Base-by-base conservation (phyloP, 2,113 vertebrate genomes). In the Misgurnus mizolepis region DNA sequence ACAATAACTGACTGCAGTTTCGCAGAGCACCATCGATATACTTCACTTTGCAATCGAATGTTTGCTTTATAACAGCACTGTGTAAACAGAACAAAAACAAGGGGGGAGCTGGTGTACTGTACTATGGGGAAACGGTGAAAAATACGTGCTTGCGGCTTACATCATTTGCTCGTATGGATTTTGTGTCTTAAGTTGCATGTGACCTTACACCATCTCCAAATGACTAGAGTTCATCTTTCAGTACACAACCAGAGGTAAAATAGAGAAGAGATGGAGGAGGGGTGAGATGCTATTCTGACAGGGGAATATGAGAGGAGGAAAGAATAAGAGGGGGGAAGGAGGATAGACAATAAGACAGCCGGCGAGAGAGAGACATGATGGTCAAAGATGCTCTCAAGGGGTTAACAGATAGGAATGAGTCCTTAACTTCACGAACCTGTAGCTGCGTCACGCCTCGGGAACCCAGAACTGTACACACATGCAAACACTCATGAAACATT, bases 401-500 rank as follows among this genome's bases (percentile, higher is more conserved):
- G 65, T 76, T 11, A 9, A 15, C 41, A 77, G 69, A 78, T 64
- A 39, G 22, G 41, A 22, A 18, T 69, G 40, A 45, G 53, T 61
- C 27, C 4, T 7, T 50, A 56, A 12, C 49, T 53, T 12, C 49
- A 53, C 15, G 50, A 76, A 69, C 49, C 58, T 71, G 71, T 66
- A 60, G 71, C 34, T 66, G 40, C n/a, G 43, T 47, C 56, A 18
- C 18, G 18, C 56, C 22, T 49, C 18, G 22, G 12, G 58, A 58
- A 41, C 66, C 69, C 10, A 58, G 34, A 66, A 67, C 67, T 45
- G 61, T 69, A 76, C 71, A 77, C 43, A 47, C 80, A 82, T 66
- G 71, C 41, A 74, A 77, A 79, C 76, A 61, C 62, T 90, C 87
- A 87, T 91, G 88, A 86, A 89, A 86, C 86, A 91, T 89, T 88